phyloP scores from a whole-genome alignment of 2,888 invertebrate species.

The Omphaloscelis lunosa region DNA sequence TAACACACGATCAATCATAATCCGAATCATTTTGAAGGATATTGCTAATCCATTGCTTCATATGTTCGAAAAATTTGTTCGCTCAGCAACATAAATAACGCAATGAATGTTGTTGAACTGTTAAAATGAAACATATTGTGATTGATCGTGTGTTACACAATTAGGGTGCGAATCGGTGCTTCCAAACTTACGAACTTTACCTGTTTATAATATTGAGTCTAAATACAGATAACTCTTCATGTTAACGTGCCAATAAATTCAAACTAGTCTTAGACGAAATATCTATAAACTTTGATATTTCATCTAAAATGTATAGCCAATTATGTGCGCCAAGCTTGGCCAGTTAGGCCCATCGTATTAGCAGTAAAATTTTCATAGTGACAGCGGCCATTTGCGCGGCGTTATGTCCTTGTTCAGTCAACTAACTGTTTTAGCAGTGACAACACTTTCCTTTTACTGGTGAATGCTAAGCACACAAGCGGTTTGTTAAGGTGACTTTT shows the following conservation, averaged over 20 bases:
- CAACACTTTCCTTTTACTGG: slow-evolving; percentile 72
- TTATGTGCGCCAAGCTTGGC: slow-evolving; percentile 31
- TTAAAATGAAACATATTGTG: no score
- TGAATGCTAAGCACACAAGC: slow-evolving; percentile 65
- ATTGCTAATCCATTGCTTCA: no score
- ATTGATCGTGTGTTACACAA: no score
- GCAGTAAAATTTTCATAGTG: slow-evolving; percentile 64
- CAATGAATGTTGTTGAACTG: no score
- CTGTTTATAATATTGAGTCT: not conserved
- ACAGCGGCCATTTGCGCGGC: slow-evolving; percentile 58
- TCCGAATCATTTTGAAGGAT: no score
- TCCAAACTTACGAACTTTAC: no score
- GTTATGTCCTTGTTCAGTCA: slow-evolving; percentile 65
- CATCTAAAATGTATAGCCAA: slow-evolving; percentile 38
- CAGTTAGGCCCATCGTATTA: slow-evolving; percentile 37
- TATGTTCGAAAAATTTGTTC: no score
- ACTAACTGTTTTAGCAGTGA: slow-evolving; percentile 65
- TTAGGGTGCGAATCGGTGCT: no score
- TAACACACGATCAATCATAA: no score
- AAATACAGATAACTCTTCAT: not conserved
- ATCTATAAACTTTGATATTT: slow-evolving; percentile 9
- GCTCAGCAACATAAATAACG: no score
- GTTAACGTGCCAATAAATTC: slow-evolving; percentile 1
- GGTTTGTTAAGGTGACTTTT: slow-evolving; percentile 60
- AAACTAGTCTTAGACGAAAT: slow-evolving; percentile 5